Base-by-base conservation (phyloP, 2,888 invertebrate genomes). In the Stegana nigrithorax region DNA sequence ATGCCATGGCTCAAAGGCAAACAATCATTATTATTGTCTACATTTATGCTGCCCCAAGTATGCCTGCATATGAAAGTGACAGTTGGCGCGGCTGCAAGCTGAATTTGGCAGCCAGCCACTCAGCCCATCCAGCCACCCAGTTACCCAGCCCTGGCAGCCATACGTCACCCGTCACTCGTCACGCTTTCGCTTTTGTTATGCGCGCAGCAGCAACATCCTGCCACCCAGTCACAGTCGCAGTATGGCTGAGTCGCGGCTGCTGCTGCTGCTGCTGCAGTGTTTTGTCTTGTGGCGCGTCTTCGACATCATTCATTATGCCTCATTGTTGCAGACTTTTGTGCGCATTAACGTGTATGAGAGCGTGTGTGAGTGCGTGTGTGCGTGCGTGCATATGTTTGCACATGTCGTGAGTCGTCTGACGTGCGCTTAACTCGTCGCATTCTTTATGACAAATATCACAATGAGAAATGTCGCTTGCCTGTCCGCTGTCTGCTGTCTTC, bases 11-110 rank as follows among this genome's bases (percentile, higher is more conserved):
- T 36, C 21, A 17, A 59, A 56, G 27, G 23, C 53, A 65, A 69
- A 67, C 74, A 70, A 78, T 77, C 74, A 77, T 78, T 73, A 77
- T 75, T 73, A 71, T 75, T 78, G 78, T 75, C 73, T 75, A 71
- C 72, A 68, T 67, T 66, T 29, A 36, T 60, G 21, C 29, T 61
- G 27, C 60, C 58, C 51, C 26, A 17, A 7, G 57, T 56, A 44
- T 39, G 19, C 27, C 14, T 60, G 55, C 59, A 64, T 59, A 66
- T 64, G 66, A 60, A 66, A 66, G 62, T 66, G 67, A 64, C 66
- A 66, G 66, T 59, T 59, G 50, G 25, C 17, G 10, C 10, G 3
- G 32, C 10, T 10, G 21, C 25, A 25, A 23, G 6, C 5, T 19
- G 47, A 19, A 23, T 10, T 47, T 26, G 21, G 2, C 50, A n/a